phyloP scores from a whole-genome alignment of 1,140 invertebrate genomes.

The Drosophila persimilis region DNA sequence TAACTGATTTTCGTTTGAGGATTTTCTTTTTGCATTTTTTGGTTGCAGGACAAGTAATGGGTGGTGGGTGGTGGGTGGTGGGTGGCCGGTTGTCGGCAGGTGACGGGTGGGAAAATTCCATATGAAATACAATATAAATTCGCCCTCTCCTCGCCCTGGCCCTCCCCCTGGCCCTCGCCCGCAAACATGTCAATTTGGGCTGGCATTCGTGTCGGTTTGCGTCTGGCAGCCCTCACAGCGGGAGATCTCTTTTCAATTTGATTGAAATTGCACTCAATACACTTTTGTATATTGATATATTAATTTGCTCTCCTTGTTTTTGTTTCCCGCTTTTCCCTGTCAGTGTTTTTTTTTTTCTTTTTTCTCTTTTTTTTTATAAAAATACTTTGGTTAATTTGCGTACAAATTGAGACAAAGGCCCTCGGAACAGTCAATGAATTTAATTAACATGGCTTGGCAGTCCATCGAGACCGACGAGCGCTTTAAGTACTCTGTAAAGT shows the following conservation, averaged over 20 bases:
- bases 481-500: constrained; percentile 21
- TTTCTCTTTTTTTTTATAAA: constrained; percentile 30
- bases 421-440: constrained; percentile 45
- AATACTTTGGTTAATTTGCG: constrained; percentile 74
- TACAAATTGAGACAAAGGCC: constrained; percentile 70
- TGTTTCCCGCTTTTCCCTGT: background rate
- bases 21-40: constrained; percentile 67
- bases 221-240: constrained; percentile 64
- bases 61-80: too few species aligned
- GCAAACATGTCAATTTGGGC: constrained; percentile 75
- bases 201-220: constrained; percentile 56
- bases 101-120: constrained; percentile 10
- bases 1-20: constrained; percentile 76
- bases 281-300: constrained; percentile 79
- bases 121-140: constrained; percentile 50
- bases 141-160: background rate
- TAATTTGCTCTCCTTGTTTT: constrained; percentile 67
- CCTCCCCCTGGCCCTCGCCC: constrained; percentile 25
- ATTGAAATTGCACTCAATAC: constrained; percentile 76
- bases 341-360: background rate
- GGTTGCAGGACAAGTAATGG: background rate
- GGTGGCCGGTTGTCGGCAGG: too few species aligned
- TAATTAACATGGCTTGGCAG: constrained; percentile 56
- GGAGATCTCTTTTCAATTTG: constrained; percentile 72
- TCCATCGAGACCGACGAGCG: background rate